phyloP scores from a whole-genome alignment of 2,797 vertebrate genomes.

The Vespertilio murinus region DNA sequence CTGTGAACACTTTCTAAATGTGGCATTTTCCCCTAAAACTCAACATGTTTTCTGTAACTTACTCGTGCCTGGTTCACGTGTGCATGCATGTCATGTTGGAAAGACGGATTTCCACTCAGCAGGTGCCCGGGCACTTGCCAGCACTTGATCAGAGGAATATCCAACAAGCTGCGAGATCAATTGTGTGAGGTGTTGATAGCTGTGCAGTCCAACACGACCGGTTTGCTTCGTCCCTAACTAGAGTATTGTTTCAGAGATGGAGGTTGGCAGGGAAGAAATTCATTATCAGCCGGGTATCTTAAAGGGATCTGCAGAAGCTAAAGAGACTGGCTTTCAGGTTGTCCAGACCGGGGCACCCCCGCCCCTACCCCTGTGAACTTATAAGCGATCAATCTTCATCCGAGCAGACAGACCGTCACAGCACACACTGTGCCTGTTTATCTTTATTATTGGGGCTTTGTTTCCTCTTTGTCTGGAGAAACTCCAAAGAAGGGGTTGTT shows the following conservation, averaged over 20 bases:
- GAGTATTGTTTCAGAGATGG: conserved; percentile 68
- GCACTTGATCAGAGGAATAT: neutral
- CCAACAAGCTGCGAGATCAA: conserved; percentile 51
- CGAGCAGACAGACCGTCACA: conserved; percentile 81
- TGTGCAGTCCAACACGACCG: conserved; percentile 70
- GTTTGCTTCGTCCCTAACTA: conserved; percentile 72
- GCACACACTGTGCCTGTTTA: conserved; percentile 83
- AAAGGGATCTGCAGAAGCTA: conserved; percentile 71
- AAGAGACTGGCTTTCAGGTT: conserved; percentile 71
- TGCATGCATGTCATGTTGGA: conserved; percentile 21
- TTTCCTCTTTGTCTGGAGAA: conserved; percentile 81
- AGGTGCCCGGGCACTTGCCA: neutral
- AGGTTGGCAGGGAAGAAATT: conserved; percentile 66
- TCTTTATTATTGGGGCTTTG: conserved; percentile 84
- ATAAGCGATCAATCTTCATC: conserved; percentile 83
- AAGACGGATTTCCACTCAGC: conserved; percentile 2
- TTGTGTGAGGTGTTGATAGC: conserved; percentile 69
- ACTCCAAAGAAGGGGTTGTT: conserved; percentile 73
- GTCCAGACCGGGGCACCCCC: conserved; percentile 72
- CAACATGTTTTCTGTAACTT: conserved; percentile 39
- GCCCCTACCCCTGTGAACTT: conserved; percentile 75
- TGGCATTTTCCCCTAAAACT: conserved; percentile 11
- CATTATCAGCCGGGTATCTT: conserved; percentile 71
- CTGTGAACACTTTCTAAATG: conserved; percentile 4
- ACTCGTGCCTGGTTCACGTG: neutral